Evolutionary conservation across 1,140 invertebrate species (phyloP), one percentile per base, ranked within the genome.

Genomic region (Bombus polaris): DNA sequence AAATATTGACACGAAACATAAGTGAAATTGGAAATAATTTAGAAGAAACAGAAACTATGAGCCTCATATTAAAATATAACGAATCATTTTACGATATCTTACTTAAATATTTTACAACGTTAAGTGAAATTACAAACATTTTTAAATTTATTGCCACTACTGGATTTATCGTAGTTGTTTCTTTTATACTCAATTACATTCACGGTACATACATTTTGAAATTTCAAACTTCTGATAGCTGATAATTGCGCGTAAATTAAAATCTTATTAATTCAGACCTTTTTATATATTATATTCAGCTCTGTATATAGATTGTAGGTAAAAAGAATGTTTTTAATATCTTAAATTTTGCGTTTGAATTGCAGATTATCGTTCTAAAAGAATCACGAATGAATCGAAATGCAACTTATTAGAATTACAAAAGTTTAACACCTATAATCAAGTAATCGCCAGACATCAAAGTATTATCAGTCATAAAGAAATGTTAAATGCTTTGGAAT

Each of bases 401-500:
- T 37, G 73, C 32, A 32, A 62, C 25, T 44, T 28, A 25, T 44
- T 59, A 53, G 22, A 37, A 62, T 72, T 47, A 32, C 32, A 80
- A 28, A 57, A 53, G 5, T 73, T 71, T 28, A 35, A 22, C 25
- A 42, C 65, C 53, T 80, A 62, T 47, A 80, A 85, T 62, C 76
- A 35, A 4, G 39, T 70, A 22, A 3, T 71, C 3, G 8, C 59
- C 47, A 57, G 76, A 39, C 8, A 80, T 25, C 53, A 12, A 44
- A 85, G 83, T 32, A 65, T 85, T n/a, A 85, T 80, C 18, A 85
- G 68, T 22, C 83, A 85, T 44, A 85, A 85, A 72, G 53, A 71
- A 47, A 72, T 85, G 76, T 72, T 85, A 8, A 57, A 42, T 37
- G 28, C 35, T 10, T 47, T 85, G 57, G 53, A 80, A 65, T 32